Evolutionary conservation across 2,888 invertebrate species (phyloP).

Genomic region (Meliscaeva auricollis): DNA sequence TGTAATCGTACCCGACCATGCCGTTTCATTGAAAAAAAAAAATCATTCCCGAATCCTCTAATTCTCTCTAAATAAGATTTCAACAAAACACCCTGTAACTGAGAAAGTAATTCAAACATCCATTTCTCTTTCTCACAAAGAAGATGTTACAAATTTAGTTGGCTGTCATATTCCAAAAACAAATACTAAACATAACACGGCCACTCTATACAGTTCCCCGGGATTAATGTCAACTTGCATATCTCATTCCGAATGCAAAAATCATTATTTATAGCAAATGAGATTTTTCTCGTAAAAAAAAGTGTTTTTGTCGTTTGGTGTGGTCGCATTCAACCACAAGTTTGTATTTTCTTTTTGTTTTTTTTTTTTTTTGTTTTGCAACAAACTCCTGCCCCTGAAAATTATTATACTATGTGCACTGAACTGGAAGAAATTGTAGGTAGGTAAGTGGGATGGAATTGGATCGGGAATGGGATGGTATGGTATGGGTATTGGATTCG

Average conservation of each 20-base stretch:
- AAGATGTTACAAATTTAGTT: constrained; percentile 48
- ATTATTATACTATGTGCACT: constrained; percentile 18
- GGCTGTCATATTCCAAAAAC: constrained; percentile 40
- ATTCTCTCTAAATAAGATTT: neutral
- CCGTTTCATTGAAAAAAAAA: too few relatives aligned
- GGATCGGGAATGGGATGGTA: neutral
- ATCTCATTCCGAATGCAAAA: constrained; percentile 66
- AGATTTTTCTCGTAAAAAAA: constrained; percentile 55
- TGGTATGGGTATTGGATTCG: too few relatives aligned
- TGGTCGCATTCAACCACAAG: constrained; percentile 15
- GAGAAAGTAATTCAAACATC: constrained; percentile 35
- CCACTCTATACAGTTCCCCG: neutral
- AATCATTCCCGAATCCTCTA: too few relatives aligned
- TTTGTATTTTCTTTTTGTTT: neutral
- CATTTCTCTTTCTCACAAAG: neutral
- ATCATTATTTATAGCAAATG: constrained; percentile 74
- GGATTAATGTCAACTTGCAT: constrained; percentile 52
- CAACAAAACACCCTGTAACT: neutral
- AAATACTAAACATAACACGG: neutral
- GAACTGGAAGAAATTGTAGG: constrained; percentile 17
- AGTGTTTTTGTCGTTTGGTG: constrained; percentile 7
- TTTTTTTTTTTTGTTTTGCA: constrained; percentile 5
- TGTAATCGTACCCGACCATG: too few relatives aligned
- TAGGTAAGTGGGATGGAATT: neutral
- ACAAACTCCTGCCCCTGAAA: neutral